Evolutionary conservation across 92 coral and sea anemone species (phyloP).

Genomic region (Actinernus sp.): DNA sequence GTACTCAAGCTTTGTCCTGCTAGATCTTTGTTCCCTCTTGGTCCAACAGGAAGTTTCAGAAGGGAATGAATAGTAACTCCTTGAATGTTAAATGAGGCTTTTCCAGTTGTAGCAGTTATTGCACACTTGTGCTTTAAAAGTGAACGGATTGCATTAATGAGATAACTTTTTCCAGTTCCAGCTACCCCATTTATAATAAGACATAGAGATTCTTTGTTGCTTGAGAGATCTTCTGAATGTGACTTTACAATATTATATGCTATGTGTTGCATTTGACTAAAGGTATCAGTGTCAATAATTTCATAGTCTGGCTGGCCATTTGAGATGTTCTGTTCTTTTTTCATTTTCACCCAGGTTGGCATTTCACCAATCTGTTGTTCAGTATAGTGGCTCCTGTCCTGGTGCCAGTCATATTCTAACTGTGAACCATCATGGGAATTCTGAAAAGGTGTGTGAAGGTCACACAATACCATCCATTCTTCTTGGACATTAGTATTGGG

Average conservation of each 20-base stretch:
- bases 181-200: slow-evolving; percentile 50
- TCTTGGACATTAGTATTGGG: neutral
- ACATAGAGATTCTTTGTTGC: slow-evolving; percentile 51
- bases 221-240: slow-evolving; percentile 51
- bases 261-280: slow-evolving; percentile 81
- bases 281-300: slow-evolving; percentile 51
- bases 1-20: slow-evolving; percentile 57
- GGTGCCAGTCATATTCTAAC: slow-evolving; percentile 31
- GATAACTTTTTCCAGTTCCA: slow-evolving; percentile 63
- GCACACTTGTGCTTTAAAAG: slow-evolving; percentile 60
- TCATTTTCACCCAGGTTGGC: slow-evolving; percentile 37
- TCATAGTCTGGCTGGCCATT: slow-evolving; percentile 36
- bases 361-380: slow-evolving; percentile 54
- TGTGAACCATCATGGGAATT: slow-evolving; percentile 7
- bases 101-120: slow-evolving; percentile 62
- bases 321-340: neutral
- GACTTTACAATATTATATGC: slow-evolving; percentile 62
- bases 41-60: slow-evolving; percentile 54
- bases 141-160: slow-evolving; percentile 70
- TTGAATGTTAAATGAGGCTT: slow-evolving; percentile 45
- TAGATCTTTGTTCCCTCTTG: slow-evolving; percentile 44
- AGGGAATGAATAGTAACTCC: slow-evolving; percentile 67
- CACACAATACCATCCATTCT: slow-evolving; percentile 62
- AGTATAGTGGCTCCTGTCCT: slow-evolving; percentile 33
- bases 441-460: slow-evolving; percentile 48